phyloP scores from a whole-genome alignment of 1,140 invertebrate genomes.

The Linepithema humile region DNA sequence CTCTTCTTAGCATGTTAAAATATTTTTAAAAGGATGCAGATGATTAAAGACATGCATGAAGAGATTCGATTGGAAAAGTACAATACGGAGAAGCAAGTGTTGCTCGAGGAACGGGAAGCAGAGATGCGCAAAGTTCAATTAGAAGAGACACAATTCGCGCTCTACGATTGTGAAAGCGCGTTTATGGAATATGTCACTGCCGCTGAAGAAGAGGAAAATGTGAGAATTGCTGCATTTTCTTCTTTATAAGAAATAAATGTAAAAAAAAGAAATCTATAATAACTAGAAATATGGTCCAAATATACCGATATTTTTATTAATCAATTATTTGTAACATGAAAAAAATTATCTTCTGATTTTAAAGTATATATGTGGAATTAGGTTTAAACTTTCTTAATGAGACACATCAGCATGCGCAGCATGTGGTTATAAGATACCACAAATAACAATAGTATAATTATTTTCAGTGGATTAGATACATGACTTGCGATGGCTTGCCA shows the following conservation, averaged over 20 bases:
- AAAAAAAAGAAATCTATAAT: too few species aligned
- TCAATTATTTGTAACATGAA: too few species aligned
- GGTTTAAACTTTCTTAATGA: background rate
- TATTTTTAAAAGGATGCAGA: conserved; percentile 56
- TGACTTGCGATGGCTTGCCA: conserved; percentile 88
- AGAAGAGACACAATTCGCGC: conserved; percentile 48
- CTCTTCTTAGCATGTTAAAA: background rate
- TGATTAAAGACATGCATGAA: conserved; percentile 77
- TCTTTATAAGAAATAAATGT: background rate
- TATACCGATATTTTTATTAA: too few species aligned
- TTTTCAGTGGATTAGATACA: conserved; percentile 86
- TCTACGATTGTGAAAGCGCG: conserved; percentile 60
- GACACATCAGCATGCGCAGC: background rate
- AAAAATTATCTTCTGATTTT: too few species aligned
- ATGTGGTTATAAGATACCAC: background rate
- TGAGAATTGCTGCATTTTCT: conserved; percentile 47
- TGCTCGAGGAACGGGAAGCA: conserved; percentile 66
- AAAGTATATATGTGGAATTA: background rate
- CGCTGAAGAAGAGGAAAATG: conserved; percentile 69
- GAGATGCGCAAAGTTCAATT: conserved; percentile 68
- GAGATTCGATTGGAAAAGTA: conserved; percentile 74
- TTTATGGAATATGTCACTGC: conserved; percentile 62
- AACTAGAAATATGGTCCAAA: too few species aligned
- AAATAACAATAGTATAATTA: conserved; percentile 3
- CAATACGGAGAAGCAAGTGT: conserved; percentile 58